Conservation (phyloP, 2,888 invertebrate species). For the Mythimna loreyi region DNA sequence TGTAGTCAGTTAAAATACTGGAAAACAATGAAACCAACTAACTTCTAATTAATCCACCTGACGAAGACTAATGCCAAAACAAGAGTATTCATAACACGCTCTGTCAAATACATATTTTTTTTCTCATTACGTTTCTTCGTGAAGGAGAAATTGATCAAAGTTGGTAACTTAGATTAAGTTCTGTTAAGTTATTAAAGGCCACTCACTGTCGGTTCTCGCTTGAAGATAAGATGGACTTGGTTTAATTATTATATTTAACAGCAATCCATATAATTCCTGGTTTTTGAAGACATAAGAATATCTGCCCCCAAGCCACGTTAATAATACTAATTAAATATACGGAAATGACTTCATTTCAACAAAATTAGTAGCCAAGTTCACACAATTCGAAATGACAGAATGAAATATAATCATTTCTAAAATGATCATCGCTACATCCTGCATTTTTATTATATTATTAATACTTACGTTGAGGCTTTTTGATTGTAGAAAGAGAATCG, state of each 20-base stretch:
- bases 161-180: slow-evolving; percentile 70
- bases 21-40: not conserved
- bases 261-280: too few species aligned
- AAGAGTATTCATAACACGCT: slow-evolving; percentile 63
- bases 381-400: too few species aligned
- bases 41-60: slow-evolving; percentile 53
- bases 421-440: too few species aligned
- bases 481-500: too few species aligned
- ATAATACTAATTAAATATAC: too few species aligned
- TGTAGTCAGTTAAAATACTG: not conserved
- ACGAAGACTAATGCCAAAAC: slow-evolving; percentile 66
- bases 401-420: too few species aligned
- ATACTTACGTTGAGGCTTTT: too few species aligned
- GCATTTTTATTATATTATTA: too few species aligned
- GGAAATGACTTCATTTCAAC: too few species aligned
- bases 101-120: slow-evolving; percentile 69
- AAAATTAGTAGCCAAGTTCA: too few species aligned
- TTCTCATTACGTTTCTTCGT: slow-evolving; percentile 66
- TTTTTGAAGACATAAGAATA: too few species aligned
- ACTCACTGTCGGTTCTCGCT: slow-evolving; percentile 5
- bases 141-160: slow-evolving; percentile 71
- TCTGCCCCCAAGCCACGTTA: too few species aligned
- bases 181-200: slow-evolving; percentile 63
- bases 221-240: not conserved
- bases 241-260: not conserved